These are phyloP conservation scores for Microctenopoma stevenorrisi DNA, from an alignment of 2,797 vertebrate species.

Conservation along the genomic window DNA sequence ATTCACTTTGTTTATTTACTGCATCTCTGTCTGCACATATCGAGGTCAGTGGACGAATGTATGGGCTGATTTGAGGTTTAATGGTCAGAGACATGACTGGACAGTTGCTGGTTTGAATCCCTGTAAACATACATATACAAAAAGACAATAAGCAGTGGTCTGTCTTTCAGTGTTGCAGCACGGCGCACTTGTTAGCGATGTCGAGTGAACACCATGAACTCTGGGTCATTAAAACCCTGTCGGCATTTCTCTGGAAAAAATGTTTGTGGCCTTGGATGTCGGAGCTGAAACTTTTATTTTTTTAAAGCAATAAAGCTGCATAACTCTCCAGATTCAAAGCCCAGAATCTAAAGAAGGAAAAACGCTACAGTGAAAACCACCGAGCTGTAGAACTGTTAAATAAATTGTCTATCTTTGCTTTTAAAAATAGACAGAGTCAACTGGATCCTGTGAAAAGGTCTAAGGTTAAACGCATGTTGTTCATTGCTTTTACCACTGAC, in stretches of 20 bases:
- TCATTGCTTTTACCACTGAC: no score
- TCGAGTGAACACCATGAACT: conserved; percentile 22
- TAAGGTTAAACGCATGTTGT: no score
- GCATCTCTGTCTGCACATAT: conserved; percentile 46
- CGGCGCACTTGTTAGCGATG: conserved; percentile 5
- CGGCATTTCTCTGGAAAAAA: conserved; percentile 24
- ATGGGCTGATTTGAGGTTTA: conserved; percentile 37
- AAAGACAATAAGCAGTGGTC: conserved; percentile 13
- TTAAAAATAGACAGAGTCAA: no score
- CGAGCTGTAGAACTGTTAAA: no score
- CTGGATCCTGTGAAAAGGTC: no score
- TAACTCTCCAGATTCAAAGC: background rate
- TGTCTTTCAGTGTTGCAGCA: conserved; percentile 6
- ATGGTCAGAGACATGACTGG: conserved; percentile 36
- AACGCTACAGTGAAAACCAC: background rate
- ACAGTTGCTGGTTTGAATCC: conserved; percentile 50
- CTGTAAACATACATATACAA: conserved; percentile 12
- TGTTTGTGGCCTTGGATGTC: conserved; percentile 5
- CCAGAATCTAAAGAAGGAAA: background rate
- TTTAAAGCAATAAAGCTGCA: background rate
- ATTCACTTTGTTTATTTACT: conserved; percentile 34
- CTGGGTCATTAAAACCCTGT: conserved; percentile 27
- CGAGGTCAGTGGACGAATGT: conserved; percentile 63
- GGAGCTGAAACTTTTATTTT: background rate
- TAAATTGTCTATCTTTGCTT: no score